These are phyloP conservation scores for Pygmarrhopalites habei DNA, from an alignment of 1,140 invertebrate genomes.

Conservation along the genomic window DNA sequence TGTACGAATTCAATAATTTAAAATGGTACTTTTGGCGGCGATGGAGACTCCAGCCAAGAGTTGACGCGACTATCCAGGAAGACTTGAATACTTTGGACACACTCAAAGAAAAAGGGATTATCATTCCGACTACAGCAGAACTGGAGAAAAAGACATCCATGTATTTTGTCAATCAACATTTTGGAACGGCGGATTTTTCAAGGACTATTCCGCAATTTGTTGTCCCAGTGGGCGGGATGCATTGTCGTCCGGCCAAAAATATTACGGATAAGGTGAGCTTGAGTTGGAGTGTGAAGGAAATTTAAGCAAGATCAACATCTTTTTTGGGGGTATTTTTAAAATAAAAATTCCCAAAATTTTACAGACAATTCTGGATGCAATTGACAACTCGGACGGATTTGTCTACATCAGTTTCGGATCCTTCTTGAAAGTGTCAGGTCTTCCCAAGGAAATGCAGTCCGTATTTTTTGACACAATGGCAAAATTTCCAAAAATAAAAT, in stretches of 20 bases:
- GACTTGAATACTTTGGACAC: background rate
- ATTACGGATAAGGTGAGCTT: background rate
- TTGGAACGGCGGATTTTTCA: constrained; percentile 4
- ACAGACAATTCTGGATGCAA: constrained; percentile 16
- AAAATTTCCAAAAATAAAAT: constrained; percentile 15
- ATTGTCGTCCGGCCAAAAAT: background rate
- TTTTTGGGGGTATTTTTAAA: background rate
- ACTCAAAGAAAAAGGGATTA: background rate
- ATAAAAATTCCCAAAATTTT: background rate
- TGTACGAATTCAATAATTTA: background rate
- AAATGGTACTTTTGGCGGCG: background rate
- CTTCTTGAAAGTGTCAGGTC: background rate
- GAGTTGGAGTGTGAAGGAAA: background rate
- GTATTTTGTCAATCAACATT: constrained; percentile 18
- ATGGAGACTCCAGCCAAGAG: background rate
- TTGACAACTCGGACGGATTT: constrained; percentile 23
- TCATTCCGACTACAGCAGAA: constrained; percentile 6
- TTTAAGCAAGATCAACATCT: background rate
- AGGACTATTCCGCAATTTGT: constrained; percentile 6
- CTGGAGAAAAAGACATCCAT: constrained; percentile 15
- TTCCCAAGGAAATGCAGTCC: background rate
- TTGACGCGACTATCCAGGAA: background rate
- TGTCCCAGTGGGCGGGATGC: constrained; percentile 13
- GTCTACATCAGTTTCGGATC: constrained; percentile 28
- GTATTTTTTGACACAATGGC: constrained; percentile 19